Evolutionary conservation across 2,113 vertebrate species (phyloP), one percentile per base, ranked within the genome.

Genomic region (Ibidorhyncha struthersii): DNA sequence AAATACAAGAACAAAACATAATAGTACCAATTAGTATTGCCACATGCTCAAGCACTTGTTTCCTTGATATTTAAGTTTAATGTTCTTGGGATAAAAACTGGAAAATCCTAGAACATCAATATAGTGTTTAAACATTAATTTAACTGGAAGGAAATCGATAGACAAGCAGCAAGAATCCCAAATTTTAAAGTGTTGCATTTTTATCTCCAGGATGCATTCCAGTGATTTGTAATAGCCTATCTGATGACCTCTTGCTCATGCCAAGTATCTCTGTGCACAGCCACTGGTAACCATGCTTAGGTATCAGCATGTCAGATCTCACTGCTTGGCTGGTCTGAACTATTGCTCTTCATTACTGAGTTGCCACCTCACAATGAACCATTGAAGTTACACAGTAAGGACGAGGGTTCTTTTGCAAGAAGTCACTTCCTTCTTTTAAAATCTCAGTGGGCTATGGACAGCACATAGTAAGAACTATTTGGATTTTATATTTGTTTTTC

Each of bases 101-200:
- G 14, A 93, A 95, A 93, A 82, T 21, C 6, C 50, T 62, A n/a
- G 66, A 58, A 40, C 17, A 86, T 1, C 40, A 36, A 18, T 22
- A 69, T 14, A 47, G 9, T 79, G 26, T 86, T 97, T 95, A 96
- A 98, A 90, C 20, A 79, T 94, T 82, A 74, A 91, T 76, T 92
- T 63, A 92, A 74, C 23, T 52, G 9, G 22, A 85, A 92, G 69
- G 15, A 89, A 94, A 95, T 93, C 38, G 22, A 27, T 50, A 94
- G 8, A 8, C 22, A 93, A 79, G 36, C 20, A 93, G 6, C 1
- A 85, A 79, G 13, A 95, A 74, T 26, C 23, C 32, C 6, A 11
- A 58, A 81, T 84, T 83, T 26, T 34, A 11, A 58, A 62, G 9
- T 29, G 12, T 38, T 12, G 3, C 12, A 14, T 40, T 70, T 95